A percentile compares a stretch with the other conserved stretches of the same genome.
Evolutionary conservation across 2,888 invertebrate genomes (phyloP).

Genomic region (Cephus pulcher): DNA sequence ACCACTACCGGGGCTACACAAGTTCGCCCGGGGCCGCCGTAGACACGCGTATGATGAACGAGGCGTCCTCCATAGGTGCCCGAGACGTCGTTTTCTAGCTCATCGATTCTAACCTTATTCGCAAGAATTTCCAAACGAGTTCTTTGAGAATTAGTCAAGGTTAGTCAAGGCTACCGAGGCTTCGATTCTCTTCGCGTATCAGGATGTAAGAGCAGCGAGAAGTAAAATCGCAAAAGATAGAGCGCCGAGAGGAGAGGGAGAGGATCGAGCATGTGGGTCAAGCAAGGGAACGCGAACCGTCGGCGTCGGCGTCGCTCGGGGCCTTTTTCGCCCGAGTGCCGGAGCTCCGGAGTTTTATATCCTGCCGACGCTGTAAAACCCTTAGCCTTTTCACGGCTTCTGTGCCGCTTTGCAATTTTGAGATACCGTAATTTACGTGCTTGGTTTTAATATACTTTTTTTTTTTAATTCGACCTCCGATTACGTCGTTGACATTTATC

Average conservation of each 20-base stretch:
- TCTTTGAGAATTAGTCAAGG: not conserved
- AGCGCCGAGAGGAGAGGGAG: not conserved
- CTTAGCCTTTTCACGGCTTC: constrained; percentile 40
- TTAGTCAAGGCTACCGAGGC: not conserved
- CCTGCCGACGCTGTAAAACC: constrained; percentile 42
- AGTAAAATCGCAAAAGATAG: not conserved
- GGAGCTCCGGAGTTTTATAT: constrained; percentile 47
- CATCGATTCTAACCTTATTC: constrained; percentile 17
- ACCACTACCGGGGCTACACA: constrained; percentile 22
- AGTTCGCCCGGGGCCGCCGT: constrained; percentile 15
- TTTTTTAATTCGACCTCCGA: not conserved
- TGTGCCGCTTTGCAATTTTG: constrained; percentile 23
- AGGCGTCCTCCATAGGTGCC: not conserved
- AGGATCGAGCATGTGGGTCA: not conserved
- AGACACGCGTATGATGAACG: constrained; percentile 6
- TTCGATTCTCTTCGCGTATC: not conserved
- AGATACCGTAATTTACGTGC: not conserved
- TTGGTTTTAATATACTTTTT: not conserved
- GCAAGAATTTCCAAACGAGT: constrained; percentile 3
- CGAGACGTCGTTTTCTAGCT: constrained; percentile 1
- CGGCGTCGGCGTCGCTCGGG: constrained; percentile 21
- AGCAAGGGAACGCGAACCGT: not conserved
- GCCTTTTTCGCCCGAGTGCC: constrained; percentile 38
- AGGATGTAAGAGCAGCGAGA: not conserved
- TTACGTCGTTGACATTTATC: not conserved